A percentile compares a stretch with the other conserved stretches of the same genome.
Evolutionary conservation across 2,888 invertebrate species (phyloP).

Genomic region (Ectemnius continuus): DNA sequence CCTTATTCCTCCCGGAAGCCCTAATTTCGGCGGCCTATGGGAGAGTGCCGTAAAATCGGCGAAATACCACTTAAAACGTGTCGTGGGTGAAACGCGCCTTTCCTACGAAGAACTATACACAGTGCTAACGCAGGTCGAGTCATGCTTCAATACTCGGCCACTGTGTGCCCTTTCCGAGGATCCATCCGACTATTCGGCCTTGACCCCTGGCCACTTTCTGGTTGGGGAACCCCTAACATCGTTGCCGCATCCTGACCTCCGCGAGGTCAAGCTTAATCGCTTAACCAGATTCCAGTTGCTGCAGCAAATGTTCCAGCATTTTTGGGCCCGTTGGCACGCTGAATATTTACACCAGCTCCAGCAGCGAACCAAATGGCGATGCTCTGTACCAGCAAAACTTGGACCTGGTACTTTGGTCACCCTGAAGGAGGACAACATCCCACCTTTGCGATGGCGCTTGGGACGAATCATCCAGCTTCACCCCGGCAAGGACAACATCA

Average conservation of each 20-base stretch:
- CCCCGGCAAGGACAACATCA: conserved; percentile 15
- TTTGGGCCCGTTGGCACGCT: conserved; percentile 53
- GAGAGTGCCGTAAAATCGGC: conserved; percentile 43
- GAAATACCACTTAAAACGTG: conserved; percentile 62
- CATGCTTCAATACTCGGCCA: conserved; percentile 17
- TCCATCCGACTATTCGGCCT: conserved; percentile 32
- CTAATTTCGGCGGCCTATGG: conserved; percentile 25
- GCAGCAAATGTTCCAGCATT: conserved; percentile 44
- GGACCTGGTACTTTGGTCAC: conserved; percentile 13
- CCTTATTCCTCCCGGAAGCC: conserved; percentile 13
- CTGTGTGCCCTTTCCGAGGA: conserved; percentile 40
- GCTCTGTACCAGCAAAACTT: fast-evolving
- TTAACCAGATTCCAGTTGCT: conserved; percentile 35
- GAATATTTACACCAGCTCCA: conserved; percentile 35
- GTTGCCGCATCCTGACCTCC: conserved; percentile 14
- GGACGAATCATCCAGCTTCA: conserved; percentile 24
- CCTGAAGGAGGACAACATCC: conserved; percentile 27
- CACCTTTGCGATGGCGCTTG: conserved; percentile 26
- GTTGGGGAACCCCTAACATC: background rate
- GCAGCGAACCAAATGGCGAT: conserved; percentile 28
- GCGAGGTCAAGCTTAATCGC: too few species aligned
- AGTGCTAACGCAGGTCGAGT: conserved; percentile 44
- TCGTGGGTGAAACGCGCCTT: conserved; percentile 47
- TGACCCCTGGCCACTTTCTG: conserved; percentile 36
- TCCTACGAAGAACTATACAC: conserved; percentile 61